These are phyloP conservation scores for Cottoperca gobio DNA, from an alignment of 2,797 vertebrate species.

Conservation along the genomic window DNA sequence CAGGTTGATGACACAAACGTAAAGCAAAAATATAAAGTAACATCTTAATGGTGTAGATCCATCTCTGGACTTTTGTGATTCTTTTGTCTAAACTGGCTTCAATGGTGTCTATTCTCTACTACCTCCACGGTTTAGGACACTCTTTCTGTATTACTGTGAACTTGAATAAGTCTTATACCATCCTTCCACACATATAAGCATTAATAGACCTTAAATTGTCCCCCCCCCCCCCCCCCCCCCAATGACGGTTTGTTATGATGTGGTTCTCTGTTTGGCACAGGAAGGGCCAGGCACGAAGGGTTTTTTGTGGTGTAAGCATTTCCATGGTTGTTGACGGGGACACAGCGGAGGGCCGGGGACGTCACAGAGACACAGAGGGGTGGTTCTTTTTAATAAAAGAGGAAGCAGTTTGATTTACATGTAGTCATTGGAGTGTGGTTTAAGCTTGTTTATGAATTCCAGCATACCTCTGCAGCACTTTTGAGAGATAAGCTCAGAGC, in stretches of 20 bases:
- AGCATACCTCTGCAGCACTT: not conserved
- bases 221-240: too few relatives aligned
- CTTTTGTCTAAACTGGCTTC: not conserved
- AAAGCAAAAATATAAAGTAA: not conserved
- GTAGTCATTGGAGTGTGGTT: not conserved
- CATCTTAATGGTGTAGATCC: not conserved
- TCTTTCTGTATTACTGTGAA: not conserved
- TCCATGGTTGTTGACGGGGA: conserved; percentile 55
- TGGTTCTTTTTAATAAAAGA: conserved; percentile 43
- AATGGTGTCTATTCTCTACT: not conserved
- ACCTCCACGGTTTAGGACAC: not conserved
- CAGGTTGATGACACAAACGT: not conserved
- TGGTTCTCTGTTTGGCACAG: conserved; percentile 48
- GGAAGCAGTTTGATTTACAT: conserved; percentile 55
- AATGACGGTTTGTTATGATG: conserved; percentile 29
- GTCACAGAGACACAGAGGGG: conserved; percentile 2
- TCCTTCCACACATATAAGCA: not conserved
- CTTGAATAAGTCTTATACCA: not conserved
- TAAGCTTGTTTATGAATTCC: conserved; percentile 2
- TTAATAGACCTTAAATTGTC: not conserved
- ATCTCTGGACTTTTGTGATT: too few relatives aligned
- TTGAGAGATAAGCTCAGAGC: not conserved
- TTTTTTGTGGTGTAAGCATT: conserved; percentile 71
- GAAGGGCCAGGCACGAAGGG: conserved; percentile 27
- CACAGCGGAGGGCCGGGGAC: conserved; percentile 19